Percentiles rank a stretch among this genome's conserved stretches.
Conservation (phyloP, 2,113 vertebrate species). For the Pristiophorus japonicus region DNA sequence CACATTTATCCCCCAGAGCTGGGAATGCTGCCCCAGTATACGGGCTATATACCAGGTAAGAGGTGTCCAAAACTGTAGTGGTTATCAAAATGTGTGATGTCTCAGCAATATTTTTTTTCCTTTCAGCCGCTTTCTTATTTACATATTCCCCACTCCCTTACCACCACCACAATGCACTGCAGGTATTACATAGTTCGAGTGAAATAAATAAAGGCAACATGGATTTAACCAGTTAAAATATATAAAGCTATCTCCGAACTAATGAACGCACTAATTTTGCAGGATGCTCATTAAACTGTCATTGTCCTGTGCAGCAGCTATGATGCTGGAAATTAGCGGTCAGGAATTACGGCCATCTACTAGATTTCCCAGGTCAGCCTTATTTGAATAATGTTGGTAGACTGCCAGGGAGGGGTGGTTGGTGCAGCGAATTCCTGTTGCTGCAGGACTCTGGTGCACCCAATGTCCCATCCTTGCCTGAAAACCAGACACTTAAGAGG, state of each 20-base stretch:
- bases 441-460: neutral
- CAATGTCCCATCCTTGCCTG: neutral
- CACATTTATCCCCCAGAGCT: conserved; percentile 48
- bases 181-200: too few species aligned
- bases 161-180: neutral
- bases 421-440: neutral
- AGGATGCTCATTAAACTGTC: too few species aligned
- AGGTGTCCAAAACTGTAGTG: neutral
- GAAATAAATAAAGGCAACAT: neutral
- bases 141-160: neutral
- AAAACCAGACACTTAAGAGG: neutral
- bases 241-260: neutral
- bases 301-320: too few species aligned
- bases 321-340: neutral
- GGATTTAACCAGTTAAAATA: neutral
- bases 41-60: conserved; percentile 70
- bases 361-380: neutral
- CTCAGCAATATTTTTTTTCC: neutral
- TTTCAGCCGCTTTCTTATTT: neutral
- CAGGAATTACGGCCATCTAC: neutral
- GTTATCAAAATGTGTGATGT: neutral
- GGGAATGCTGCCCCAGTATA: conserved; percentile 60
- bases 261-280: neutral
- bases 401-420: neutral
- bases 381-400: neutral